Percentiles rank a stretch among this genome's conserved stretches.
phyloP scores from a whole-genome alignment of 2,797 vertebrate species.

The Acridotheres tristis region DNA sequence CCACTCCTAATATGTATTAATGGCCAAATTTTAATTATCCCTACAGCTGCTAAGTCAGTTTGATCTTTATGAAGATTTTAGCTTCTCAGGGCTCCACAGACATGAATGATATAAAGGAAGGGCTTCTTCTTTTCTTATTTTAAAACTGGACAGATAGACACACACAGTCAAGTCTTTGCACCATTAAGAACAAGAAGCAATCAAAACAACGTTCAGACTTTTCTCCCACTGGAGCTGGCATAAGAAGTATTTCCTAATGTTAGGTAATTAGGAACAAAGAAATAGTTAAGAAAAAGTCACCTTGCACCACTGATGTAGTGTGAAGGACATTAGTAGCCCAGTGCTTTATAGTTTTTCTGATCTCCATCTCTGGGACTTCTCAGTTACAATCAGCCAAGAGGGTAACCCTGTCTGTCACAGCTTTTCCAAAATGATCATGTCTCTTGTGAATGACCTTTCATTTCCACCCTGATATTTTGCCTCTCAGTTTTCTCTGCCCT shows the following conservation, averaged over 20 bases:
- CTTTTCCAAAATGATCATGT: not conserved
- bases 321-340: not conserved
- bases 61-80: not conserved
- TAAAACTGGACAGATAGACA: not conserved
- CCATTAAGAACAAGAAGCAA: not conserved
- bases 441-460: not conserved
- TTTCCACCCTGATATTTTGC: not conserved
- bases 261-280: not conserved
- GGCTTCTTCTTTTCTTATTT: not conserved
- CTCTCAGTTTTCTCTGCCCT: not conserved
- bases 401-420: not conserved
- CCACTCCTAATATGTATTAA: not conserved
- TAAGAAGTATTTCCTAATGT: slow-evolving; percentile 20
- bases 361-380: not conserved
- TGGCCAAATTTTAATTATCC: not conserved
- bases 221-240: not conserved
- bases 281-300: not conserved
- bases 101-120: not conserved
- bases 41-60: not conserved
- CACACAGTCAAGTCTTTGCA: not conserved
- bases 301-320: not conserved
- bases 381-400: not conserved
- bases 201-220: not conserved
- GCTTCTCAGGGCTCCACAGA: not conserved
- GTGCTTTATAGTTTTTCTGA: not conserved